Evolutionary conservation across 2,888 invertebrate species (phyloP).

Genomic region (Microctonus brassicae): DNA sequence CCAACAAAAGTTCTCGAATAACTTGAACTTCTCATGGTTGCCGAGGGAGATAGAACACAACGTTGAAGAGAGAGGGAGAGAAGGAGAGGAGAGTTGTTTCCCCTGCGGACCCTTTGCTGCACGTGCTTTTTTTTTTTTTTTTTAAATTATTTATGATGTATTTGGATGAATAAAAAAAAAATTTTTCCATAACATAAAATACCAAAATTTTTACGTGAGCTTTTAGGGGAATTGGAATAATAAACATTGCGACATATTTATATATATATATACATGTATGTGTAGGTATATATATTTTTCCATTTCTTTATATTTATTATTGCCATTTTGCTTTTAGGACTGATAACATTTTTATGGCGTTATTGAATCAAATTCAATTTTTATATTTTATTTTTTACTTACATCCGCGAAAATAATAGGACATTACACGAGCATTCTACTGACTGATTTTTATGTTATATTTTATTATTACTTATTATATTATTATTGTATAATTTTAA

Average conservation of each 20-base stretch:
- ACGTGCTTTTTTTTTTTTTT: not conserved
- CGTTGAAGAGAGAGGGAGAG: conserved; percentile 37
- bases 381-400: not conserved
- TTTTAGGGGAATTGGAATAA: conserved; percentile 27
- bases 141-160: not conserved
- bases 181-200: not conserved
- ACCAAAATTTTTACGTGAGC: conserved; percentile 4
- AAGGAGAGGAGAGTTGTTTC: conserved; percentile 3
- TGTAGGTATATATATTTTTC: not conserved
- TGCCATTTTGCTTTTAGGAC: not conserved
- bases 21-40: conserved; percentile 10
- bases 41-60: not conserved
- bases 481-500: not conserved
- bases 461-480: not conserved
- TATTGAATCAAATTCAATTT: conserved; percentile 9
- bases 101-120: not conserved
- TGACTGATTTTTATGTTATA: not conserved
- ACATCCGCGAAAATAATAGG: no score
- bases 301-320: not conserved
- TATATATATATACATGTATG: no score
- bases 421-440: no score
- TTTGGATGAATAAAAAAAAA: not conserved
- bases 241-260: conserved; percentile 23
- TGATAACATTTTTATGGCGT: not conserved
- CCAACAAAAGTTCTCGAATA: conserved; percentile 22